Evolutionary conservation across 1,140 invertebrate genomes (phyloP).

Genomic region (Scaptomyza hsui): DNA sequence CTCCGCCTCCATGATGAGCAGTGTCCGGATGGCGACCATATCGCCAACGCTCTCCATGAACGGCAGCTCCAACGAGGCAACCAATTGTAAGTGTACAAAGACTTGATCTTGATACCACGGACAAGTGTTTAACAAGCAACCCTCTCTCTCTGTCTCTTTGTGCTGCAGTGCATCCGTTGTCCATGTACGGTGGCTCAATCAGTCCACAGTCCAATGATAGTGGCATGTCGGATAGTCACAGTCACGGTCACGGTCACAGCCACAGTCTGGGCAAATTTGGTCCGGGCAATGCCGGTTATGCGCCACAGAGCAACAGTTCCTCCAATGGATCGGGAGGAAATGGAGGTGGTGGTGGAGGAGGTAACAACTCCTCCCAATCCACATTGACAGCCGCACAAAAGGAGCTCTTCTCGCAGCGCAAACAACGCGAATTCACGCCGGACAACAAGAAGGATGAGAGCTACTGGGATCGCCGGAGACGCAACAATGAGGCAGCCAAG

Average conservation of each 20-base stretch:
- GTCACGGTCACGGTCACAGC: constrained; percentile 15
- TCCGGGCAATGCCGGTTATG: constrained; percentile 28
- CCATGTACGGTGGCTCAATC: constrained; percentile 78
- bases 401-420: constrained; percentile 88
- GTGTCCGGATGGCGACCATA: constrained; percentile 67
- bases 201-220: constrained; percentile 81
- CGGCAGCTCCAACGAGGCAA: constrained; percentile 78
- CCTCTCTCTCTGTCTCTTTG: background rate
- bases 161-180: constrained; percentile 69
- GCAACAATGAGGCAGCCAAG: constrained; percentile 98
- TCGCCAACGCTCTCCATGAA: constrained; percentile 79
- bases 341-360: constrained; percentile 75
- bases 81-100: constrained; percentile 64
- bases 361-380: constrained; percentile 83
- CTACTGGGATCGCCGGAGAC: constrained; percentile 97
- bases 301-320: constrained; percentile 45
- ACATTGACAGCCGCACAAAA: constrained; percentile 78
- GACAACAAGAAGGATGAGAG: constrained; percentile 98
- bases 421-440: constrained; percentile 97
- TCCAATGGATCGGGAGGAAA: constrained; percentile 82
- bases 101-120: background rate
- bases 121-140: background rate
- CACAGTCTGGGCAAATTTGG: constrained; percentile 71
- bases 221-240: constrained; percentile 56
- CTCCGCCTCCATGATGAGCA: constrained; percentile 66